Base-by-base conservation (phyloP, 2,113 vertebrate genomes). In the Amphiprion percula region DNA sequence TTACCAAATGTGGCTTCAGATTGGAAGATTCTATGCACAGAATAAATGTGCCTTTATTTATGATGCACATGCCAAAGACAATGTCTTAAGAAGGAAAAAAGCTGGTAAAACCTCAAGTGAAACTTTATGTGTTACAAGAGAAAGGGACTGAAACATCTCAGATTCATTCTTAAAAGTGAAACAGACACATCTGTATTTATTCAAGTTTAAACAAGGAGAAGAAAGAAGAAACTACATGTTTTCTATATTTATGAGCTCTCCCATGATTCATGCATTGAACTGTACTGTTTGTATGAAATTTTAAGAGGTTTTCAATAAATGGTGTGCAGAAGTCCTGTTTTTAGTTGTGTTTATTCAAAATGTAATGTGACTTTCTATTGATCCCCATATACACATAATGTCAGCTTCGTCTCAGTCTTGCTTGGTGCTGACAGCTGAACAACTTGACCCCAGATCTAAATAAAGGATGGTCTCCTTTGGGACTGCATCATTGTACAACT, bases 171-270 rank as follows among this genome's bases (percentile, higher is more conserved):
- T 56, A 0, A 41, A 75, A 30, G 12, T 53, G 14, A 69, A 30
- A 33, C 2, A 2, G 10, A 33, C 1, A 12, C 28, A 54, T 63
- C 61, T 79, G 24, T 83, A 80, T 83, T 83, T 80, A 87, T 77
- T 78, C 0, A 71, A 47, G 26, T 55, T n/a, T 21, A 16, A 77
- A 65, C 33, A 46, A 47, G 65, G 33, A 59, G 64, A 46, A 59
- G 2, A 1, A 37, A 60, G 0, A 44, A 21, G 2, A 46, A 53
- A 47, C 1, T n/a, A 6, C 5, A 21, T 28, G 7, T 56, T 77
- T 49, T 56, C 3, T 24, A 55, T 64, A 62, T 77, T 83, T 80
- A 68, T 79, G 39, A 56, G 24, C 26, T 16, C 30, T 67, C 1
- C 1, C 4, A 15, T 33, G 12, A 60, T 60, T 14, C 2, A 24